Evolutionary conservation across 2,888 invertebrate genomes (phyloP).

Genomic region (Gymnocheta viridis): DNA sequence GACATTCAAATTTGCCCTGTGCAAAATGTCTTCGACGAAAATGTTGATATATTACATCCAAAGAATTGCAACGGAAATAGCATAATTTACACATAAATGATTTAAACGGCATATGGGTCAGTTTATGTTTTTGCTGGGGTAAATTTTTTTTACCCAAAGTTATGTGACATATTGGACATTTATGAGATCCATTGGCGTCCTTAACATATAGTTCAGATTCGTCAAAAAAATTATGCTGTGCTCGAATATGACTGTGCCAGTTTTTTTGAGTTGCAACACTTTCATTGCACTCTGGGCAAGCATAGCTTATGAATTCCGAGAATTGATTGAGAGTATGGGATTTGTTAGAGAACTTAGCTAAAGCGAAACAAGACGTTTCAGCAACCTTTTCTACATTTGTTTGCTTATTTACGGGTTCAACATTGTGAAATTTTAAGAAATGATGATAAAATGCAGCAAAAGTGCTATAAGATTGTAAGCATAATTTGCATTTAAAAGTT

Average conservation of each 20-base stretch:
- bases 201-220: conserved; percentile 41
- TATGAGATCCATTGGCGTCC: conserved; percentile 29
- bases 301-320: conserved; percentile 56
- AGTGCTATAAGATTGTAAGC: not conserved
- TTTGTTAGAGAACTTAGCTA: no score
- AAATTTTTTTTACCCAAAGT: not conserved
- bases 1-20: no score
- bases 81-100: no score
- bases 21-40: no score
- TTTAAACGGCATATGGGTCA: no score
- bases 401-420: not conserved
- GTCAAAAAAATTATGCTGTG: conserved; percentile 60
- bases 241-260: conserved; percentile 61
- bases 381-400: not conserved
- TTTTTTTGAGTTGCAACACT: conserved; percentile 33
- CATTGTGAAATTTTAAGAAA: not conserved
- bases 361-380: not conserved
- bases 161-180: conserved; percentile 52
- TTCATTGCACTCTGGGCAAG: conserved; percentile 69
- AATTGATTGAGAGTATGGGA: conserved; percentile 56
- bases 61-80: no score
- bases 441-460: not conserved
- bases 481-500: conserved; percentile 20
- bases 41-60: no score
- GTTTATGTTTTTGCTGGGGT: conserved; percentile 58